These are phyloP conservation scores for Cottoperca gobio DNA, from an alignment of 2,797 vertebrate genomes.

Conservation along the genomic window DNA sequence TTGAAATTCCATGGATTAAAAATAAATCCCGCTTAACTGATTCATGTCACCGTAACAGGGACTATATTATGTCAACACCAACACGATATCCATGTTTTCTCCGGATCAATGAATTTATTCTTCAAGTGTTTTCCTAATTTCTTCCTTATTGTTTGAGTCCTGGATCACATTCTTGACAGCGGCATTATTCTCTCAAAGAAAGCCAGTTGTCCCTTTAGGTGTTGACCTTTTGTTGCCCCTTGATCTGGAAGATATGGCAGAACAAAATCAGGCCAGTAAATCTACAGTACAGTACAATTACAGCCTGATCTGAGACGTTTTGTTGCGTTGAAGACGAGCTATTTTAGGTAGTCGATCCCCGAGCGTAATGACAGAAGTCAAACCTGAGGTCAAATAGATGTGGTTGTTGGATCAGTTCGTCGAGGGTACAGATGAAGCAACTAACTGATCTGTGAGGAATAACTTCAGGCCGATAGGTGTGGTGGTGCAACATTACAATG, in stretches of 20 bases:
- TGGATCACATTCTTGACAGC: slow-evolving; percentile 12
- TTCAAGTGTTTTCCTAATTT: slow-evolving; percentile 11
- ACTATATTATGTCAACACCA: neutral
- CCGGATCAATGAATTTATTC: neutral
- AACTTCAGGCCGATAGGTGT: slow-evolving; percentile 7
- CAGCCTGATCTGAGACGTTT: neutral
- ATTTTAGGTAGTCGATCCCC: slow-evolving; percentile 17
- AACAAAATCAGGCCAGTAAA: slow-evolving; percentile 29
- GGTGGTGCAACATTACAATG: slow-evolving; percentile 19
- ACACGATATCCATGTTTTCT: neutral
- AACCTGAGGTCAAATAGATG: slow-evolving; percentile 20
- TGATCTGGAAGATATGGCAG: slow-evolving; percentile 17
- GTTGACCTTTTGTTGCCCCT: slow-evolving; percentile 1
- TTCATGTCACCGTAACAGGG: slow-evolving; percentile 1
- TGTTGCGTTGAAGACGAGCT: neutral
- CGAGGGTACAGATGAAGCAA: neutral
- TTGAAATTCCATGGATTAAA: neutral
- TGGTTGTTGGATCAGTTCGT: slow-evolving; percentile 9
- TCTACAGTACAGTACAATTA: too few species aligned
- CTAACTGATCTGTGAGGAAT: slow-evolving; percentile 15
- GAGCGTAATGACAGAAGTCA: slow-evolving; percentile 8
- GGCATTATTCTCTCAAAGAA: slow-evolving; percentile 12
- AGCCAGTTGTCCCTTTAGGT: neutral
- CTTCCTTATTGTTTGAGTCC: slow-evolving; percentile 2
- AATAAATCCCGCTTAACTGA: neutral